Evolutionary conservation across 2,888 invertebrate genomes (phyloP).

Genomic region (Camponotus fellah): DNA sequence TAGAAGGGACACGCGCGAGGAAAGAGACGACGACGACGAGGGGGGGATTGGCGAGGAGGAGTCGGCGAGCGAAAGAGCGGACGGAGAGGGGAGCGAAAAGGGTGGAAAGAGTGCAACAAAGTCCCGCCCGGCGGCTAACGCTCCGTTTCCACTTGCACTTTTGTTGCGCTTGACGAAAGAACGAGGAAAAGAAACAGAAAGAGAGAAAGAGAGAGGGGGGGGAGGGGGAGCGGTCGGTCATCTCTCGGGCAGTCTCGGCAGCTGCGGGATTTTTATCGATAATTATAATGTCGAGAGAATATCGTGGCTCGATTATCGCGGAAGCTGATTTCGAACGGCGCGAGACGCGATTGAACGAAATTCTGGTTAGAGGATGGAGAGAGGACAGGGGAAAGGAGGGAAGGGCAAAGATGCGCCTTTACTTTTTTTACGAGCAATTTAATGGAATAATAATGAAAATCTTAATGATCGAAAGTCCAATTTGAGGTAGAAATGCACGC

Average conservation of each 20-base stretch:
- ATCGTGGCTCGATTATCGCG: slow-evolving; percentile 38
- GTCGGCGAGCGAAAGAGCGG: slow-evolving; percentile 61
- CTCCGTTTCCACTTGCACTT: slow-evolving; percentile 72
- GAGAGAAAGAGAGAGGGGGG: not conserved
- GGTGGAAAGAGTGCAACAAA: slow-evolving; percentile 60
- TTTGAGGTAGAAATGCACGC: not conserved
- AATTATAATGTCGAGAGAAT: slow-evolving; percentile 39
- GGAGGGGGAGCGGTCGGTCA: slow-evolving; percentile 18
- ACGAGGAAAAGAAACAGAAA: not conserved
- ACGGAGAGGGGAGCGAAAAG: slow-evolving; percentile 13
- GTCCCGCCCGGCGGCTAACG: slow-evolving; percentile 65
- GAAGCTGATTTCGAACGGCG: slow-evolving; percentile 11
- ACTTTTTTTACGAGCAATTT: not conserved
- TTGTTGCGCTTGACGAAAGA: slow-evolving; percentile 48
- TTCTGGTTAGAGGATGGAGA: slow-evolving; percentile 38
- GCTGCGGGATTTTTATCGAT: slow-evolving; percentile 48
- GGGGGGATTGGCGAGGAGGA: slow-evolving; percentile 53
- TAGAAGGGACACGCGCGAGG: slow-evolving; percentile 20
- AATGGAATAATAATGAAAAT: not conserved
- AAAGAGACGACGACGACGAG: slow-evolving; percentile 54
- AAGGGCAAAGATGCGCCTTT: not conserved
- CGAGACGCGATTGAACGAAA: slow-evolving; percentile 31
- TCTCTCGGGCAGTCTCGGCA: slow-evolving; percentile 32
- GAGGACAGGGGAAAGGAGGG: not conserved
- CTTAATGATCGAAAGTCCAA: not conserved